These are phyloP conservation scores for Melanaphis sacchari DNA, from an alignment of 1,140 invertebrate species.

Conservation along the genomic window DNA sequence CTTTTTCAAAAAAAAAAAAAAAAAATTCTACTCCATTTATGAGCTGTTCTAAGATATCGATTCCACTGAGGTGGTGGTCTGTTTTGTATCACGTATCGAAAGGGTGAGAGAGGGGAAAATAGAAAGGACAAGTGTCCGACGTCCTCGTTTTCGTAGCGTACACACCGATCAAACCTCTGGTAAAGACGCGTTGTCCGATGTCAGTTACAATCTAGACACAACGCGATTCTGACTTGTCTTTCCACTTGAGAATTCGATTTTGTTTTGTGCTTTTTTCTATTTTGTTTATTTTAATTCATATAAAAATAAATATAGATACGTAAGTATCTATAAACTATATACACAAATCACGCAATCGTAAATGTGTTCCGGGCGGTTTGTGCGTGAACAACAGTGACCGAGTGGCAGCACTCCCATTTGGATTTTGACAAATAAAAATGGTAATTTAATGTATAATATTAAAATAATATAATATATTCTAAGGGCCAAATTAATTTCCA, in stretches of 20 bases:
- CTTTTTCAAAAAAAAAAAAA: slow-evolving; percentile 12
- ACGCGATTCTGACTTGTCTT: slow-evolving; percentile 29
- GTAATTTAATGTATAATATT: not conserved
- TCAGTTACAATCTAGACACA: slow-evolving; percentile 46
- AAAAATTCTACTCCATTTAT: slow-evolving; percentile 11
- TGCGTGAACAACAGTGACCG: slow-evolving; percentile 44
- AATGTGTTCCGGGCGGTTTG: slow-evolving; percentile 51
- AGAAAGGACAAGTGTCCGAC: slow-evolving; percentile 54
- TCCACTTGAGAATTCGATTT: not conserved
- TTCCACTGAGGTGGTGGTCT: not conserved
- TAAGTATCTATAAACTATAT: not conserved
- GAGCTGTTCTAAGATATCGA: not conserved
- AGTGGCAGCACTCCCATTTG: slow-evolving; percentile 14
- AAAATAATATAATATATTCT: slow-evolving; percentile 1
- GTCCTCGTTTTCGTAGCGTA: slow-evolving; percentile 46
- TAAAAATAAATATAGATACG: not conserved
- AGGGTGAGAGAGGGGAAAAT: slow-evolving; percentile 35
- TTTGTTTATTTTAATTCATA: not conserved
- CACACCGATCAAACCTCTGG: not conserved
- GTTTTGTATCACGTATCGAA: not conserved
- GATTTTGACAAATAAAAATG: slow-evolving; percentile 26
- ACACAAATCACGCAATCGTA: not conserved
- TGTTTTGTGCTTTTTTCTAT: not conserved
- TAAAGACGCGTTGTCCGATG: not conserved
- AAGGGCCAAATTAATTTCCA: not conserved